phyloP scores from a whole-genome alignment of 2,113 vertebrate species.

The Nothobranchius kuhntae region DNA sequence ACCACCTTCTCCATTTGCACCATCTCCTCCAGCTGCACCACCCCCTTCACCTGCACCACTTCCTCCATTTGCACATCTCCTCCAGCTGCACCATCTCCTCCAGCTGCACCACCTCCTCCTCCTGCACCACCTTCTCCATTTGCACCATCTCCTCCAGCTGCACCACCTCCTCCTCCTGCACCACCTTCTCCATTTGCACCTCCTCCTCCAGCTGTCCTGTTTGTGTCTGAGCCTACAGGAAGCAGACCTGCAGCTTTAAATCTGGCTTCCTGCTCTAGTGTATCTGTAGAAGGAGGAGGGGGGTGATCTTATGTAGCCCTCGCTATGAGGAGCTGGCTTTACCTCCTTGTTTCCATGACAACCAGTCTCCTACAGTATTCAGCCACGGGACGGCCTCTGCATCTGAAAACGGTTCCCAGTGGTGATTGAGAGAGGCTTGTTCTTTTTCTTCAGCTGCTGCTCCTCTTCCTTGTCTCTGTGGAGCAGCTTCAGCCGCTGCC shows the following conservation, averaged over 20 bases:
- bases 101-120: no score
- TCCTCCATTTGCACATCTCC: no score
- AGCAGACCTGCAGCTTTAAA: slow-evolving; percentile 22
- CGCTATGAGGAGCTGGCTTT: slow-evolving; percentile 53
- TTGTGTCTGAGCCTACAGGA: slow-evolving; percentile 58
- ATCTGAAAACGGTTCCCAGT: slow-evolving; percentile 75
- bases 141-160: no score
- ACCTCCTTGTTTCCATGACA: slow-evolving; percentile 75
- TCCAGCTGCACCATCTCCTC: no score
- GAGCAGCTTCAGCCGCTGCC: slow-evolving; percentile 10
- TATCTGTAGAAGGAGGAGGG: slow-evolving; percentile 27
- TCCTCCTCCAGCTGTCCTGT: slow-evolving; percentile 51
- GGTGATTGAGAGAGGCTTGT: slow-evolving; percentile 40
- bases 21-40: no score
- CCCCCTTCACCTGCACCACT: no score
- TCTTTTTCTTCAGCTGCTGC: slow-evolving; percentile 24
- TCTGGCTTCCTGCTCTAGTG: slow-evolving; percentile 54
- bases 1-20: no score
- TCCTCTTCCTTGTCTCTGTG: slow-evolving; percentile 8
- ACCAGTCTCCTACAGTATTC: slow-evolving; percentile 69
- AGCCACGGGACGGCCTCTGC: slow-evolving; percentile 68
- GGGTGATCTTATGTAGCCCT: slow-evolving; percentile 28
- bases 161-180: slow-evolving; percentile 17
- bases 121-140: no score
- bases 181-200: slow-evolving; percentile 4